Conservation (phyloP, 2,888 invertebrate genomes). For the Calameuta pallipes region DNA sequence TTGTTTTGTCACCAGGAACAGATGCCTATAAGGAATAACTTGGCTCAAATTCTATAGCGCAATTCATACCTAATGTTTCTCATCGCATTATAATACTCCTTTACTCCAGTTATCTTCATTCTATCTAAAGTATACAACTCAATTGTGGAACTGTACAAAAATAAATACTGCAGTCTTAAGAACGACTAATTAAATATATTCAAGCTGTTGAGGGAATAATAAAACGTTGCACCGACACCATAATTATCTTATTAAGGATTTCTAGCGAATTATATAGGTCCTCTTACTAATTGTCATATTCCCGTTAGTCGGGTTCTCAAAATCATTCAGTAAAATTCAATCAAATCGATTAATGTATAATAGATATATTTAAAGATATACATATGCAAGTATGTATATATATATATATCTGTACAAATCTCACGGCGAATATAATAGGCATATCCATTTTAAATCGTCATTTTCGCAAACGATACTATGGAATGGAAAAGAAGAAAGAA, state of each 20-base stretch:
- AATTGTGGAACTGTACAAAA: constrained; percentile 59
- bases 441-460: neutral
- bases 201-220: constrained; percentile 47
- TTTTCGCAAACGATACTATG: neutral
- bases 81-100: neutral
- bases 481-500: neutral
- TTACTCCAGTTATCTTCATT: neutral
- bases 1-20: neutral
- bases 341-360: neutral
- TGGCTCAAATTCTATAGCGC: neutral
- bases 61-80: neutral
- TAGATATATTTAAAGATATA: neutral
- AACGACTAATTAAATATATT: constrained; percentile 51
- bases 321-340: neutral
- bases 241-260: constrained; percentile 34
- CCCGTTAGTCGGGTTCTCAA: neutral
- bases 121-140: constrained; percentile 22
- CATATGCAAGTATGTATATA: too few species aligned
- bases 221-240: constrained; percentile 58
- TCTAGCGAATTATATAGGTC: constrained; percentile 20
- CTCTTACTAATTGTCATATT: constrained; percentile 13
- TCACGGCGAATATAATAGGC: neutral
- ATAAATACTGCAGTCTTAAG: constrained; percentile 59
- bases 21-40: neutral
- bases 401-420: neutral